These are phyloP conservation scores for Trachemys scripta DNA, from an alignment of 2,113 vertebrate genomes.

Conservation along the genomic window DNA sequence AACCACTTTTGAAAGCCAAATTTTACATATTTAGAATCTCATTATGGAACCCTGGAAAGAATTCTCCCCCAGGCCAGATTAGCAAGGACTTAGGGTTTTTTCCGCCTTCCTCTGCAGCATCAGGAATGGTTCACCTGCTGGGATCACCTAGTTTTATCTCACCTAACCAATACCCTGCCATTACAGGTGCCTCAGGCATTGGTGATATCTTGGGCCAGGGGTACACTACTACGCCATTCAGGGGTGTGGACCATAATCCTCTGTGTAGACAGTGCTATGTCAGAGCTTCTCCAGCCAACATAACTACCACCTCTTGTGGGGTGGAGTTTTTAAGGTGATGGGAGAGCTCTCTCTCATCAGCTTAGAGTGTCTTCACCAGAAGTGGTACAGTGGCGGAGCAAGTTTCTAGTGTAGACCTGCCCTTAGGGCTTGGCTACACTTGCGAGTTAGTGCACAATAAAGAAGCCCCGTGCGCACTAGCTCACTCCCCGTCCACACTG, in stretches of 20 bases:
- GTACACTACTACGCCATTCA: background rate
- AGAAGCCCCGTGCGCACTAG: too few species aligned
- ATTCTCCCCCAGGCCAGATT: background rate
- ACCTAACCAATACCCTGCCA: background rate
- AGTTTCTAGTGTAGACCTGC: background rate
- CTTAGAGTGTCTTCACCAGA: background rate
- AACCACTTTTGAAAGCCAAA: background rate
- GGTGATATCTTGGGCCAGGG: background rate
- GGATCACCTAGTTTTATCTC: background rate
- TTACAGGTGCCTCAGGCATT: background rate
- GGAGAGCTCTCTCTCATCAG: background rate
- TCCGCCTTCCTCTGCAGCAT: background rate
- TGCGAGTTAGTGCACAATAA: too few species aligned
- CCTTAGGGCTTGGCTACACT: too few species aligned
- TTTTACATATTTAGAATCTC: background rate
- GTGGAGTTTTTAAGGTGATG: background rate
- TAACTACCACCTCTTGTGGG: background rate
- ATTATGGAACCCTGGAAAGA: background rate
- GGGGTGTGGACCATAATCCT: background rate
- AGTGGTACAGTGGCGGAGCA: background rate
- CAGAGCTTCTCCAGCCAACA: background rate
- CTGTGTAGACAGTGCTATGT: background rate
- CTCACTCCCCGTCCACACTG: too few species aligned
- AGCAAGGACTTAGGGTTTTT: background rate
- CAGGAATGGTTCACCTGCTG: background rate